A percentile compares a stretch with the other conserved stretches of the same genome.
These are phyloP conservation scores for Coenonympha arcania DNA, from an alignment of 2,888 invertebrate genomes.

Conservation along the genomic window DNA sequence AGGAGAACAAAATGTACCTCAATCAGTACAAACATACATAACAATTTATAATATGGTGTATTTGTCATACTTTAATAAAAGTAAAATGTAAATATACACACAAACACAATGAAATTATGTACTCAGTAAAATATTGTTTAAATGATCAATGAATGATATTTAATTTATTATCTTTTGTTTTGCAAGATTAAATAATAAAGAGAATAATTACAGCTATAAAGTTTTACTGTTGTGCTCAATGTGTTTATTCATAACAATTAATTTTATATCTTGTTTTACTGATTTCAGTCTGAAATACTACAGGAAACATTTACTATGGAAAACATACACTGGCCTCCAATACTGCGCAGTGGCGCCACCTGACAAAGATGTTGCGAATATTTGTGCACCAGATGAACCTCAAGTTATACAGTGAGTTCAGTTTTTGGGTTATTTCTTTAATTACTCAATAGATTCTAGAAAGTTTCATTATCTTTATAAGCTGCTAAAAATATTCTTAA, in stretches of 20 bases:
- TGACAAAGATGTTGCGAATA: conserved; percentile 74
- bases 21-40: too few relatives aligned
- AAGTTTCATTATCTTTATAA: too few relatives aligned
- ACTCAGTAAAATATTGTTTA: background rate
- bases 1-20: too few relatives aligned
- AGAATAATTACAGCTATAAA: background rate
- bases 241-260: background rate
- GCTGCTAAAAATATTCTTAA: too few relatives aligned
- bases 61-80: too few relatives aligned
- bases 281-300: conserved; percentile 76
- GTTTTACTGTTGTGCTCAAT: background rate
- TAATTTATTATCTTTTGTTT: background rate
- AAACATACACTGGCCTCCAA: conserved; percentile 87
- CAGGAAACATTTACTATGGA: conserved; percentile 87
- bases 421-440: background rate
- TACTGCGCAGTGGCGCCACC: conserved; percentile 89
- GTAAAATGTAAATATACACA: too few relatives aligned
- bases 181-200: background rate
- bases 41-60: too few relatives aligned
- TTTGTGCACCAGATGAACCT: conserved; percentile 76
- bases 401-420: conserved; percentile 76
- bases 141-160: background rate
- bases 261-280: conserved; percentile 4
- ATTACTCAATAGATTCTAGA: too few relatives aligned
- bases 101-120: too few relatives aligned